Conservation (phyloP, 2,113 vertebrate species). For the Balaenoptera acutorostrata region DNA sequence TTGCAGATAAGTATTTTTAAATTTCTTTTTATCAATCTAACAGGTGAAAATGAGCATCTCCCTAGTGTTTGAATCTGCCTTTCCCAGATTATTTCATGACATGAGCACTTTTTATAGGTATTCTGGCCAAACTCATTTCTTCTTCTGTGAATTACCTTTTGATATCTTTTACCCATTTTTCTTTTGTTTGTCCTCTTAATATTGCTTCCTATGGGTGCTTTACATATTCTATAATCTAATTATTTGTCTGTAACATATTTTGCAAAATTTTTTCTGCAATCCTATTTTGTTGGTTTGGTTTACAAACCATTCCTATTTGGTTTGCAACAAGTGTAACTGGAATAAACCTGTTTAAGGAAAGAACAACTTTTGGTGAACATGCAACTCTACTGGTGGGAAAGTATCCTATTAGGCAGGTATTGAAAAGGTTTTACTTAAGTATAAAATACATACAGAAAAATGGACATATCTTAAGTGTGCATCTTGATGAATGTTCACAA, state of each 20-base stretch:
- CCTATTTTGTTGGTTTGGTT: background rate
- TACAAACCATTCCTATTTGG: background rate
- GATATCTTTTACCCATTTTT: background rate
- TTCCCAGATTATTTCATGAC: background rate
- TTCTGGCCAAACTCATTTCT: background rate
- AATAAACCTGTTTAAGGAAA: background rate
- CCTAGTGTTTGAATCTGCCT: background rate
- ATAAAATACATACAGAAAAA: background rate
- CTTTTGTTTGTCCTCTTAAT: background rate
- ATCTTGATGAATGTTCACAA: background rate
- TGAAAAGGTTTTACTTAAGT: background rate
- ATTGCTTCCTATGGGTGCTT: background rate
- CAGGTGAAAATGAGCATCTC: background rate
- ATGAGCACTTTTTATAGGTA: background rate
- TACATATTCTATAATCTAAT: background rate
- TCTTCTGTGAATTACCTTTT: conserved; percentile 4
- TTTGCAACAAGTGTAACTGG: background rate
- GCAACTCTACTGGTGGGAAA: background rate
- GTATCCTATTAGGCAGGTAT: background rate
- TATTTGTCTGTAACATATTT: background rate
- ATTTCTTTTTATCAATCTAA: background rate
- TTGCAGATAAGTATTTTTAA: background rate
- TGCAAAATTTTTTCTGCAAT: background rate
- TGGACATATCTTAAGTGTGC: background rate
- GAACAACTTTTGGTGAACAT: background rate